Evolutionary conservation across 2,797 vertebrate genomes (phyloP).

Genomic region (Acanthurus leucopareius): DNA sequence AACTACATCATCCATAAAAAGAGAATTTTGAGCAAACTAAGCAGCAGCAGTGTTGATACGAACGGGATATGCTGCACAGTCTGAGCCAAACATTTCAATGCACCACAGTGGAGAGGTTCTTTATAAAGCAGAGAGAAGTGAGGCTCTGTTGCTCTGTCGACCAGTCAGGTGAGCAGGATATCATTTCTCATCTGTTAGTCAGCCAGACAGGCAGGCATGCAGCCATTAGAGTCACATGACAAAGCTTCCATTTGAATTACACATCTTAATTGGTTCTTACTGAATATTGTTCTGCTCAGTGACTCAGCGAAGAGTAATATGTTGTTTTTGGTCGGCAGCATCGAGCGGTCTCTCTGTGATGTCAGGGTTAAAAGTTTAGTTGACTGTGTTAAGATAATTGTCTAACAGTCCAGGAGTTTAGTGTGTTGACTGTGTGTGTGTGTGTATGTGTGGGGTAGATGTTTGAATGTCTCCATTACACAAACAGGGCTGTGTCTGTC

Average conservation of each 20-base stretch:
- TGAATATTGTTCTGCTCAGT: constrained; percentile 52
- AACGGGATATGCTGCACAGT: constrained; percentile 14
- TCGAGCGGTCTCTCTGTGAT: background rate
- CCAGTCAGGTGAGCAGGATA: constrained; percentile 27
- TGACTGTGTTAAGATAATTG: background rate
- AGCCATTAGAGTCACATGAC: constrained; percentile 28
- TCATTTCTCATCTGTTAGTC: constrained; percentile 33
- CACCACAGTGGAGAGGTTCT: constrained; percentile 16
- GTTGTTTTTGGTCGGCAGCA: constrained; percentile 19
- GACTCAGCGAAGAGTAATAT: constrained; percentile 62
- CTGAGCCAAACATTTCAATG: constrained; percentile 32
- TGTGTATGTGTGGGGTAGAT: constrained; percentile 5
- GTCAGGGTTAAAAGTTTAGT: background rate
- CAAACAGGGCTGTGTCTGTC: constrained; percentile 44
- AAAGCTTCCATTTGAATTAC: constrained; percentile 31
- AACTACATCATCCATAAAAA: background rate
- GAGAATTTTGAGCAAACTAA: background rate
- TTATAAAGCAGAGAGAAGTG: constrained; percentile 25
- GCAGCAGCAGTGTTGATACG: constrained; percentile 28
- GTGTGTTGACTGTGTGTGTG: background rate
- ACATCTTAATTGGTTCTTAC: constrained; percentile 47
- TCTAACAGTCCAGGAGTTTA: background rate
- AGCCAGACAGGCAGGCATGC: constrained; percentile 17
- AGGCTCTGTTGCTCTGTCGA: constrained; percentile 9
- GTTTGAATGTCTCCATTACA: constrained; percentile 22